Evolutionary conservation across 2,888 invertebrate genomes (phyloP).

Genomic region (Tenthredo amoena): DNA sequence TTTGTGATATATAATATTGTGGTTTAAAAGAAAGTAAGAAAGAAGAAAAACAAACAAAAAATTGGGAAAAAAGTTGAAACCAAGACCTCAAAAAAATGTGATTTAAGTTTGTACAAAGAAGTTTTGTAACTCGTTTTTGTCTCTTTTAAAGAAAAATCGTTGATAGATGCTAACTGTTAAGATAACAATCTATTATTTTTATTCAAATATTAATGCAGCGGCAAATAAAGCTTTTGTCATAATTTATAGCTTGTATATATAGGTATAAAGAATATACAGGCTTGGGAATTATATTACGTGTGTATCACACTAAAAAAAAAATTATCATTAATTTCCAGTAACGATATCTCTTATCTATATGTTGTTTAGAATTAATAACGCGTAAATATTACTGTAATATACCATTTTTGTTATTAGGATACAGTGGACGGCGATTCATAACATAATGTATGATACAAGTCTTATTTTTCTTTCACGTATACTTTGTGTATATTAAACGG

Average conservation of each 20-base stretch:
- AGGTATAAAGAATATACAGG: background rate
- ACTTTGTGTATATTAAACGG: background rate
- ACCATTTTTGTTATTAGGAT: background rate
- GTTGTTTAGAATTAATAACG: background rate
- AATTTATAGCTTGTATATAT: background rate
- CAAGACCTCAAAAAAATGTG: background rate
- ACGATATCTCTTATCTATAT: background rate
- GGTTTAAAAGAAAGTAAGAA: background rate
- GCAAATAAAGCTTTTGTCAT: background rate
- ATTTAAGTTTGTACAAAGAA: background rate
- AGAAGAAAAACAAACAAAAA: background rate
- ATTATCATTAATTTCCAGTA: background rate
- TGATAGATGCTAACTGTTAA: background rate
- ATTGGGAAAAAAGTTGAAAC: background rate
- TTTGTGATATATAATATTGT: slow-evolving; percentile 61
- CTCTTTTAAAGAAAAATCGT: background rate
- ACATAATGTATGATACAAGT: background rate
- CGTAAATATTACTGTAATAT: background rate
- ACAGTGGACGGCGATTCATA: background rate
- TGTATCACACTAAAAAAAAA: background rate
- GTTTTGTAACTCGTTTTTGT: background rate
- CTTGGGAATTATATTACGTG: background rate
- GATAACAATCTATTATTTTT: background rate
- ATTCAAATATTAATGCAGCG: background rate
- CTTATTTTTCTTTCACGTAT: background rate